phyloP scores from a whole-genome alignment of 1,140 invertebrate species.

The Elymnias hypermnestra region DNA sequence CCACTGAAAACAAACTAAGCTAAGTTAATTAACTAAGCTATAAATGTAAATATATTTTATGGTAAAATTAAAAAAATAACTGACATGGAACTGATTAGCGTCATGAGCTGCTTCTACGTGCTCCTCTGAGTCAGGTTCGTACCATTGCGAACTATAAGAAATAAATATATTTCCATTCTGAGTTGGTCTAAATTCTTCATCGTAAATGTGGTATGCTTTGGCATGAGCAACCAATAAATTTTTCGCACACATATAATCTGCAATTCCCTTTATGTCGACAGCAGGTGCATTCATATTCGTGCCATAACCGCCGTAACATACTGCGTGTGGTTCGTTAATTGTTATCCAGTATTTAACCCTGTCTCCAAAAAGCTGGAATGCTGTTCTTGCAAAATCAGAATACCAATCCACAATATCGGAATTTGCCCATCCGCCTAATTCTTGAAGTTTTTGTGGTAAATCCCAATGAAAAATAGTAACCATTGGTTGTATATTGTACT shows the following conservation, averaged over 20 bases:
- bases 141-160: slow-evolving; percentile 64
- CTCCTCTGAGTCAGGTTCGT: slow-evolving; percentile 51
- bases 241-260: slow-evolving; percentile 65
- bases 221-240: slow-evolving; percentile 44
- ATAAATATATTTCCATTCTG: slow-evolving; percentile 71
- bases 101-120: slow-evolving; percentile 8
- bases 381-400: slow-evolving; percentile 75
- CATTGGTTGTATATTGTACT: slow-evolving; percentile 73
- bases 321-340: slow-evolving; percentile 81
- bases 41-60: too few relatives aligned
- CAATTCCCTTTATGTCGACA: slow-evolving; percentile 66
- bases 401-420: slow-evolving; percentile 78
- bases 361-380: slow-evolving; percentile 75
- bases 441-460: slow-evolving; percentile 77
- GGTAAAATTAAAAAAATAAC: not conserved
- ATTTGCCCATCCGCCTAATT: slow-evolving; percentile 80
- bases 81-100: slow-evolving; percentile 11
- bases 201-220: slow-evolving; percentile 78
- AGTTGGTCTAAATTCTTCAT: slow-evolving; percentile 35
- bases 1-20: slow-evolving; percentile 30
- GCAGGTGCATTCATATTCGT: slow-evolving; percentile 62
- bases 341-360: slow-evolving; percentile 81
- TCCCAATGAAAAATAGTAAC: slow-evolving; percentile 83
- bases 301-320: slow-evolving; percentile 77
- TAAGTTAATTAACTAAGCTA: not conserved